Evolutionary conservation across 1,140 invertebrate species (phyloP).

Genomic region (Venustaconcha ellipsiformis): DNA sequence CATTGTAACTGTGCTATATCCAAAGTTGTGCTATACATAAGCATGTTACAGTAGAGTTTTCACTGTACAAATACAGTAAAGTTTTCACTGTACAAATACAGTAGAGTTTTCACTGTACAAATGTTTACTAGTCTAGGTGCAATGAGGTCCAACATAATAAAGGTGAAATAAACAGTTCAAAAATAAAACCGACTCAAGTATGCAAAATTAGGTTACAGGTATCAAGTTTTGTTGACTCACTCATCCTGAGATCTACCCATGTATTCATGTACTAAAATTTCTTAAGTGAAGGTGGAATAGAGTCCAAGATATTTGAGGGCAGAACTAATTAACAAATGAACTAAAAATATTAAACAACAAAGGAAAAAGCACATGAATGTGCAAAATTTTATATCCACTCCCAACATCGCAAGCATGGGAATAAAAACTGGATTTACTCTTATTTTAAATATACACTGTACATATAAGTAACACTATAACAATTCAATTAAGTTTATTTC

Average conservation of each 20-base stretch:
- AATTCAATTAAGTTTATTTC: not conserved
- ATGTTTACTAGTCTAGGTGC: too few species aligned
- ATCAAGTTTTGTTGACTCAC: not conserved
- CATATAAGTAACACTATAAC: not conserved
- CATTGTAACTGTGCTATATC: too few species aligned
- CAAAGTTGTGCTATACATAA: too few species aligned
- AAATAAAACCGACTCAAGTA: too few species aligned
- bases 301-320: not conserved
- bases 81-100: too few species aligned
- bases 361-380: not conserved
- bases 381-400: not conserved
- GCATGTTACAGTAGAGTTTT: too few species aligned
- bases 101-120: too few species aligned
- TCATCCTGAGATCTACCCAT: not conserved
- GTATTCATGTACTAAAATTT: not conserved
- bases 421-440: not conserved
- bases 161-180: too few species aligned
- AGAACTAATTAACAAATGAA: not conserved
- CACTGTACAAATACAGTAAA: too few species aligned
- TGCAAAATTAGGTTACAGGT: too few species aligned
- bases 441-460: not conserved
- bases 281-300: not conserved
- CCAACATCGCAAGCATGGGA: not conserved
- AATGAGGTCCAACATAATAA: too few species aligned
- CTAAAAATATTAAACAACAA: not conserved